These are phyloP conservation scores for Dissostichus mawsoni DNA, from an alignment of 2,113 vertebrate species.

Conservation along the genomic window DNA sequence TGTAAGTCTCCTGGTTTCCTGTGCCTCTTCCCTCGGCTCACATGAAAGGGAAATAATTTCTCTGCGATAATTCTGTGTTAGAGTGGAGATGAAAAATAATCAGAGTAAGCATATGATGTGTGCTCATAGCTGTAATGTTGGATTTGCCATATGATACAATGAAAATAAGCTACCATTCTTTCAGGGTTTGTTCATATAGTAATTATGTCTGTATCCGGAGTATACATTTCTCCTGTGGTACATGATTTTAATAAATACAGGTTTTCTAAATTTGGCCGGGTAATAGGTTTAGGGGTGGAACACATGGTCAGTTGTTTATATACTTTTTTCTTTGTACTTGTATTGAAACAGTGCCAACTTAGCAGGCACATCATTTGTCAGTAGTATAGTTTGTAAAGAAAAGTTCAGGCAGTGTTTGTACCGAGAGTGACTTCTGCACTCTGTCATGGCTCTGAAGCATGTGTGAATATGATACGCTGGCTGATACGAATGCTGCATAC, in stretches of 20 bases:
- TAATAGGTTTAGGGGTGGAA: not conserved
- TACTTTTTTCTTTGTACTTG: not conserved
- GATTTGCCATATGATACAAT: not conserved
- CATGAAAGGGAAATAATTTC: slow-evolving; percentile 9
- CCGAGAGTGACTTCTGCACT: not conserved
- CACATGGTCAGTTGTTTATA: not conserved
- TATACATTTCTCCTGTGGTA: not conserved
- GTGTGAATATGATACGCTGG: slow-evolving; percentile 8
- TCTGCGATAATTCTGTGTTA: not conserved
- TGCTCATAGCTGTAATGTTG: slow-evolving; percentile 11
- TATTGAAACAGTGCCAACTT: not conserved
- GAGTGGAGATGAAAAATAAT: slow-evolving; percentile 22
- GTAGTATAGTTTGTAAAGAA: not conserved
- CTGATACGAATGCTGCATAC: not conserved
- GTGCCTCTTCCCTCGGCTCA: not conserved
- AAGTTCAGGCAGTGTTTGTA: not conserved
- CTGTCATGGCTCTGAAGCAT: not conserved
- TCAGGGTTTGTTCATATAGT: not conserved
- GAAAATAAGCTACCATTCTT: not conserved
- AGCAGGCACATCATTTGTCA: not conserved
- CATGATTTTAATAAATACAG: not conserved
- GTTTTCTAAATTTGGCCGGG: not conserved
- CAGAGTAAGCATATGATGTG: not conserved
- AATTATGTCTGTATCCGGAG: slow-evolving; percentile 9
- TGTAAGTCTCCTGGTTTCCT: not conserved